Conservation (phyloP, 2,797 vertebrate genomes). For the Schizopygopsis pylzovi region DNA sequence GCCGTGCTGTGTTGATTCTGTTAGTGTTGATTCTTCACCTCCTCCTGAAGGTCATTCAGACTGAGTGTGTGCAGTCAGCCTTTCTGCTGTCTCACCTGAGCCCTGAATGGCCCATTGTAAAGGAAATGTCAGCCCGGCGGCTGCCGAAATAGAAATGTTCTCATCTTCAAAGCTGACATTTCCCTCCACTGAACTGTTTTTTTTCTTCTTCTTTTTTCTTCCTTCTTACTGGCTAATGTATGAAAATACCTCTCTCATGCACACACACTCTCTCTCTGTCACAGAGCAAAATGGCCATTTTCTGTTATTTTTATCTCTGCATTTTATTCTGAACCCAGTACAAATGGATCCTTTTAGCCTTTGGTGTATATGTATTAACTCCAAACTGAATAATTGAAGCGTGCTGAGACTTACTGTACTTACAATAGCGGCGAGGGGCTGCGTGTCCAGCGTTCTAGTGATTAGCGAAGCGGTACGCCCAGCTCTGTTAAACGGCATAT, state of each 20-base stretch:
- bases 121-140: slow-evolving; percentile 78
- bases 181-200: slow-evolving; percentile 69
- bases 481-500: slow-evolving; percentile 72
- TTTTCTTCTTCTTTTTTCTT: slow-evolving; percentile 55
- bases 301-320: slow-evolving; percentile 65
- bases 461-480: slow-evolving; percentile 71
- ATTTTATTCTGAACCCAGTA: slow-evolving; percentile 59
- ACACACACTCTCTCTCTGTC: slow-evolving; percentile 58
- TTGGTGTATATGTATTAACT: slow-evolving; percentile 66
- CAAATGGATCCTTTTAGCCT: slow-evolving; percentile 66
- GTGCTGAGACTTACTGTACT: slow-evolving; percentile 50
- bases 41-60: slow-evolving; percentile 67
- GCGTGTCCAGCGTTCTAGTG: slow-evolving; percentile 49
- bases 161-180: slow-evolving; percentile 80
- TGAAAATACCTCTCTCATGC: neutral
- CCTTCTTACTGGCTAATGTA: slow-evolving; percentile 29
- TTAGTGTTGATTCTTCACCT: slow-evolving; percentile 30
- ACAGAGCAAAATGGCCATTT: slow-evolving; percentile 67
- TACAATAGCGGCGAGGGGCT: slow-evolving; percentile 61
- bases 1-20: slow-evolving; percentile 50
- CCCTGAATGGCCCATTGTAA: slow-evolving; percentile 78
- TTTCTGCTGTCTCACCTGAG: slow-evolving; percentile 76
- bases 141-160: slow-evolving; percentile 75
- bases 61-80: slow-evolving; percentile 64
- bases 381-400: slow-evolving; percentile 61